Evolutionary conservation across 2,888 invertebrate species (phyloP).

Genomic region (Eulithis testata): DNA sequence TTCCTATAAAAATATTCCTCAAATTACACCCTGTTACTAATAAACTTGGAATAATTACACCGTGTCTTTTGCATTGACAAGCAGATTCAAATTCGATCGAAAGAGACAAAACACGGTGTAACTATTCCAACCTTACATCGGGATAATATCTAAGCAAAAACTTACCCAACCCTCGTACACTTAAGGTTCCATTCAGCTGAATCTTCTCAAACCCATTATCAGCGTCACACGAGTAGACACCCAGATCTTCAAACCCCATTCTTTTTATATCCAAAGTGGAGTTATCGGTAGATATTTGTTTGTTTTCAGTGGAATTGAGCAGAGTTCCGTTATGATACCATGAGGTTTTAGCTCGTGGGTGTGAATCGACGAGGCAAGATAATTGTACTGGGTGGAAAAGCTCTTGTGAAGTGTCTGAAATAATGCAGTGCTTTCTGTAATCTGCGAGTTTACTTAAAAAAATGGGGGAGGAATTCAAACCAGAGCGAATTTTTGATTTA

Average conservation of each 20-base stretch:
- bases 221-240: conserved; percentile 81
- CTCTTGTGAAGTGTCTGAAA: conserved; percentile 61
- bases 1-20: no score
- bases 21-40: no score
- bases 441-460: no score
- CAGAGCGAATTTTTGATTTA: no score
- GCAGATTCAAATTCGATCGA: no score
- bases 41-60: no score
- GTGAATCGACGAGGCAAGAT: conserved; percentile 55
- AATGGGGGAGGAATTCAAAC: no score
- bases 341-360: conserved; percentile 51
- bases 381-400: conserved; percentile 62
- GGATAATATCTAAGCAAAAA: conserved; percentile 15
- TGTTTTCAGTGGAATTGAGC: conserved; percentile 45
- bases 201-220: conserved; percentile 73
- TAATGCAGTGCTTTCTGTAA: background rate
- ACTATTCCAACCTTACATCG: no score
- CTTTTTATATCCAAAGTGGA: conserved; percentile 55
- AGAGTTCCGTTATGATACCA: conserved; percentile 70
- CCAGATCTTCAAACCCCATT: conserved; percentile 66
- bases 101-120: no score
- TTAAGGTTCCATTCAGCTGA: conserved; percentile 55
- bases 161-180: conserved; percentile 67
- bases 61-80: no score
- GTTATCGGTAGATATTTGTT: conserved; percentile 51